phyloP scores from a whole-genome alignment of 2,888 invertebrate genomes.

The Griposia aprilina region DNA sequence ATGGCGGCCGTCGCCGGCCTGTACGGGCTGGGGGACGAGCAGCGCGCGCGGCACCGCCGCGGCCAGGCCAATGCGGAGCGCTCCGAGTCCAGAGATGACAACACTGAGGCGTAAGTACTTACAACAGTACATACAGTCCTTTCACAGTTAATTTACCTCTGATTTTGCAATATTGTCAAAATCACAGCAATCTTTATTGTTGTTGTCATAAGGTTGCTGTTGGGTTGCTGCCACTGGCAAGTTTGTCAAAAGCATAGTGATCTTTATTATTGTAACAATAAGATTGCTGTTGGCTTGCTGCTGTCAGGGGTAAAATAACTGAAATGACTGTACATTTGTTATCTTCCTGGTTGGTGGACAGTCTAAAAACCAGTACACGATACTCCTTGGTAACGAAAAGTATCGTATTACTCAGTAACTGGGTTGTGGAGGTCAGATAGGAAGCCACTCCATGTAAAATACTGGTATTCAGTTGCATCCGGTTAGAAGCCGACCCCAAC shows the following conservation, averaged over 20 bases:
- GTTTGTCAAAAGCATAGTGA: no score
- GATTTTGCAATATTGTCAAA: neutral
- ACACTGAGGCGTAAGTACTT: constrained; percentile 90
- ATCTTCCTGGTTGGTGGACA: neutral
- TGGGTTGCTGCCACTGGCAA: no score
- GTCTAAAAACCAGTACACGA: neutral
- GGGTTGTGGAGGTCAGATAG: neutral
- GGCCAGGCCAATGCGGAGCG: constrained; percentile 92
- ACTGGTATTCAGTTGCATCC: neutral
- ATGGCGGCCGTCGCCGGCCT: constrained; percentile 96
- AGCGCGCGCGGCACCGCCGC: constrained; percentile 89
- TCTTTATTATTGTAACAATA: no score
- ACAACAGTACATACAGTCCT: neutral
- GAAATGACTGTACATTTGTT: neutral
- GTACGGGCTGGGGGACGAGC: constrained; percentile 94
- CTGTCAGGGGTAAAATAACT: neutral
- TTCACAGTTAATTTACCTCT: neutral
- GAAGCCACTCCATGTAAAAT: neutral
- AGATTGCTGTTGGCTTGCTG: neutral
- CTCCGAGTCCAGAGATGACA: constrained; percentile 91
- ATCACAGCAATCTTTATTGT: neutral
- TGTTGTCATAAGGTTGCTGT: neutral
- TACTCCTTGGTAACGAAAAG: neutral
- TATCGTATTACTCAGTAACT: neutral
- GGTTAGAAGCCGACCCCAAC: neutral